Percentiles rank a stretch among this genome's conserved stretches.
These are phyloP conservation scores for Oceanodroma leucorhoa DNA, from an alignment of 2,797 vertebrate species.

Conservation along the genomic window DNA sequence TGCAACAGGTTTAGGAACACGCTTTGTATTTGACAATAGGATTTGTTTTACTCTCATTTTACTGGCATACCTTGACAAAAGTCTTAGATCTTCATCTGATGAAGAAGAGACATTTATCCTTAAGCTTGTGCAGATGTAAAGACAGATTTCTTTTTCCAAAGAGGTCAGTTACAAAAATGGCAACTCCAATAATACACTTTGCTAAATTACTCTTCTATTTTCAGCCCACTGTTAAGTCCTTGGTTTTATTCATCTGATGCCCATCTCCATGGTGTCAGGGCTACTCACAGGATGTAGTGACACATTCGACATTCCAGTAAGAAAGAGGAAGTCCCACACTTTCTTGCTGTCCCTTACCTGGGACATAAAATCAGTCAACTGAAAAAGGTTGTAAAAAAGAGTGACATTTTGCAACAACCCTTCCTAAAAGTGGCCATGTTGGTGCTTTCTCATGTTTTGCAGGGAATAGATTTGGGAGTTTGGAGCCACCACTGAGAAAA, in stretches of 20 bases:
- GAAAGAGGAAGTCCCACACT: neutral
- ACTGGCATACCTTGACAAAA: neutral
- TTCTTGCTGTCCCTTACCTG: neutral
- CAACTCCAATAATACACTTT: neutral
- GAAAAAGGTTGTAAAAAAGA: neutral
- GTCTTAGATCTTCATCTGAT: neutral
- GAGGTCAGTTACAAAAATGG: neutral
- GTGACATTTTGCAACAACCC: neutral
- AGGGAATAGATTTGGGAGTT: neutral
- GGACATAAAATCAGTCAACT: neutral
- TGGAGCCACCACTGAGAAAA: neutral
- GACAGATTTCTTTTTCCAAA: neutral
- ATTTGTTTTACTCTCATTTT: neutral
- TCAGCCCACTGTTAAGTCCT: neutral
- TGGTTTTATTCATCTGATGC: neutral
- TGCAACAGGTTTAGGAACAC: neutral
- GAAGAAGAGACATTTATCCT: neutral
- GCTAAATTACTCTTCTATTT: neutral
- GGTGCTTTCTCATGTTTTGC: neutral
- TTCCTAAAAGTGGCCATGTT: neutral
- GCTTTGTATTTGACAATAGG: neutral
- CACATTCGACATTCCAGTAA: neutral
- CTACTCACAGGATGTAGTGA: neutral
- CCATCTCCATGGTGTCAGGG: neutral
- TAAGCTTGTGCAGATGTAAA: neutral